phyloP scores from a whole-genome alignment of 2,797 vertebrate genomes.

The Sitta carolinensis region DNA sequence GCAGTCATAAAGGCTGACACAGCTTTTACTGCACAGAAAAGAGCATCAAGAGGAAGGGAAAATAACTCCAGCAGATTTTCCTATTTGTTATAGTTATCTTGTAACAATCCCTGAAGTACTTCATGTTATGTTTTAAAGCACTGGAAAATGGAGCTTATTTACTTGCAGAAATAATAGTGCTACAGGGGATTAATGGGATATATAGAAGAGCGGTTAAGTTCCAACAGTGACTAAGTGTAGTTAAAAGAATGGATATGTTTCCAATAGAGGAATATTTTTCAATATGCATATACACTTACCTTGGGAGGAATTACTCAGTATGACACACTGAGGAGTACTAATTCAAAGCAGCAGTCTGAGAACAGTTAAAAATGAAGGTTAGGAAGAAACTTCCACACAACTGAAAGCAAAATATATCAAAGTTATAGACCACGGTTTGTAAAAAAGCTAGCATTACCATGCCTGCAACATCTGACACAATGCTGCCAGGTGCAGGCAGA shows the following conservation, averaged over 20 bases:
- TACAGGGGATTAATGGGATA: not conserved
- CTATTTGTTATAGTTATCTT: not conserved
- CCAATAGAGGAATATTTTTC: not conserved
- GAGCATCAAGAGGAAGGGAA: not conserved
- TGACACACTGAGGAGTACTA: not conserved
- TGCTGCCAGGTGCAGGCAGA: not conserved
- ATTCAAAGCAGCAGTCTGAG: not conserved
- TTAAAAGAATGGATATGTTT: not conserved
- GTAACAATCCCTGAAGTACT: not conserved
- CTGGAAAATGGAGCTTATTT: not conserved
- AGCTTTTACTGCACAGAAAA: not conserved
- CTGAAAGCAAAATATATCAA: not conserved
- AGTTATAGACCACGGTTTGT: not conserved
- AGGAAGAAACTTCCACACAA: not conserved
- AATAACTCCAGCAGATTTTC: not conserved
- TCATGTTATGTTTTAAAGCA: not conserved
- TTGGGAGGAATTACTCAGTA: not conserved
- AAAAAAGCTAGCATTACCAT: not conserved
- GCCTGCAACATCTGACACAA: not conserved
- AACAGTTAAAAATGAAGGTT: not conserved
- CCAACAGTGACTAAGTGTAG: not conserved
- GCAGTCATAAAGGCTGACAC: not conserved
- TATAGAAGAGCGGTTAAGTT: not conserved
- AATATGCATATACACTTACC: not conserved
- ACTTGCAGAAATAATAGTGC: not conserved